Conservation (phyloP, 2,797 vertebrate genomes). For the Agapornis canus region DNA sequence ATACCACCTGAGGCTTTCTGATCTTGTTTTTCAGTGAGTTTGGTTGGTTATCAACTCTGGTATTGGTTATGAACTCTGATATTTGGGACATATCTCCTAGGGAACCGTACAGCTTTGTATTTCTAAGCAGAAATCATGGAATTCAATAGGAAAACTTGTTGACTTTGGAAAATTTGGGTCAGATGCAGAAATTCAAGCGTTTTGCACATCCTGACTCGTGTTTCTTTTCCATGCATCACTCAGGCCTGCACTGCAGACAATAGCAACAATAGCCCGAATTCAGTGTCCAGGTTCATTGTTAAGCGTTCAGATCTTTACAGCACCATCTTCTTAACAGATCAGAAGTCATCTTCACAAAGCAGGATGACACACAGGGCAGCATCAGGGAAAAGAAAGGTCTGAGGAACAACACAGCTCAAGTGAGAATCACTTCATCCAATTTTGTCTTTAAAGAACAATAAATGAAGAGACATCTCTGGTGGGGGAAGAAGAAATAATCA, state of each 20-base stretch:
- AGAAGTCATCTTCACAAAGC: conserved; percentile 63
- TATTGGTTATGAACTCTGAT: neutral
- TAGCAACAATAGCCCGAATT: conserved; percentile 51
- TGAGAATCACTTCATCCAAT: conserved; percentile 46
- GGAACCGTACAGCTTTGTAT: neutral
- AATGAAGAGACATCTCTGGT: conserved; percentile 43
- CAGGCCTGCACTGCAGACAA: conserved; percentile 30
- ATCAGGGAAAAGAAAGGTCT: conserved; percentile 44
- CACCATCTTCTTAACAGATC: conserved; percentile 53
- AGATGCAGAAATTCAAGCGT: conserved; percentile 38
- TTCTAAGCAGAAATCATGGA: neutral
- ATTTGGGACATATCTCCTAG: neutral
- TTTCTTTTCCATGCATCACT: conserved; percentile 16
- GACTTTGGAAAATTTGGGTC: conserved; percentile 57
- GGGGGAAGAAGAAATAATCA: conserved; percentile 8
- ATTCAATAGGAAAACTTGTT: neutral
- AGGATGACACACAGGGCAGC: conserved; percentile 45
- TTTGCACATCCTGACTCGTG: neutral
- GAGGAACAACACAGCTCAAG: conserved; percentile 39
- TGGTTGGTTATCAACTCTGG: neutral
- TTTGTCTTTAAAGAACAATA: conserved; percentile 55
- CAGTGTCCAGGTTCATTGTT: conserved; percentile 43
- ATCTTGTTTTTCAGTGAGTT: neutral
- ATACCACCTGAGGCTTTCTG: neutral
- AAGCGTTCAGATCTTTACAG: conserved; percentile 49